These are phyloP conservation scores for Papilio xuthus DNA, from an alignment of 1,140 invertebrate species.

Conservation along the genomic window DNA sequence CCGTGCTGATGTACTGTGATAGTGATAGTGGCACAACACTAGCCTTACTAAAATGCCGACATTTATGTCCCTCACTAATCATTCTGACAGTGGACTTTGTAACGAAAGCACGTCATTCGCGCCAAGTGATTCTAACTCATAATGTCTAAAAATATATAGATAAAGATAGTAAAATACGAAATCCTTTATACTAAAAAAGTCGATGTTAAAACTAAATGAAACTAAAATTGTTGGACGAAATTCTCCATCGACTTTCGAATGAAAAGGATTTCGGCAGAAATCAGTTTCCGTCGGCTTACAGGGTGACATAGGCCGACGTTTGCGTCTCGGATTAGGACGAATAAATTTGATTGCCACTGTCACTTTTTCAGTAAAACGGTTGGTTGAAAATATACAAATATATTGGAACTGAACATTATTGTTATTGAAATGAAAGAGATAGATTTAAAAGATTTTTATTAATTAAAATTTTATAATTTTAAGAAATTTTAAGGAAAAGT, in stretches of 20 bases:
- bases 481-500: too few relatives aligned
- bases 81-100: too few relatives aligned
- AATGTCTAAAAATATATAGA: too few relatives aligned
- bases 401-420: background rate
- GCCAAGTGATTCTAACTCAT: too few relatives aligned
- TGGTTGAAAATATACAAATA: background rate
- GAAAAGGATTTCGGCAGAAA: constrained; percentile 1
- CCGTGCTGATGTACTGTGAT: too few relatives aligned
- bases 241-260: background rate
- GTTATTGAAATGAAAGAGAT: background rate
- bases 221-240: background rate
- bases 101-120: too few relatives aligned
- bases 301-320: constrained; percentile 14
- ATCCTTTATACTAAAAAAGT: background rate
- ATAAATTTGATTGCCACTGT: constrained; percentile 2
- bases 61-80: too few relatives aligned
- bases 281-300: constrained; percentile 3
- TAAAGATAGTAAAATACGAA: background rate
- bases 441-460: background rate
- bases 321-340: background rate
- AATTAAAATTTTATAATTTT: too few relatives aligned
- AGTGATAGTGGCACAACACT: too few relatives aligned
- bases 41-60: too few relatives aligned
- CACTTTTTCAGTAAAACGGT: background rate
- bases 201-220: background rate